Percentiles rank a stretch among this genome's conserved stretches.
phyloP scores from a whole-genome alignment of 2,113 vertebrate genomes.

The Dasyprocta punctata region DNA sequence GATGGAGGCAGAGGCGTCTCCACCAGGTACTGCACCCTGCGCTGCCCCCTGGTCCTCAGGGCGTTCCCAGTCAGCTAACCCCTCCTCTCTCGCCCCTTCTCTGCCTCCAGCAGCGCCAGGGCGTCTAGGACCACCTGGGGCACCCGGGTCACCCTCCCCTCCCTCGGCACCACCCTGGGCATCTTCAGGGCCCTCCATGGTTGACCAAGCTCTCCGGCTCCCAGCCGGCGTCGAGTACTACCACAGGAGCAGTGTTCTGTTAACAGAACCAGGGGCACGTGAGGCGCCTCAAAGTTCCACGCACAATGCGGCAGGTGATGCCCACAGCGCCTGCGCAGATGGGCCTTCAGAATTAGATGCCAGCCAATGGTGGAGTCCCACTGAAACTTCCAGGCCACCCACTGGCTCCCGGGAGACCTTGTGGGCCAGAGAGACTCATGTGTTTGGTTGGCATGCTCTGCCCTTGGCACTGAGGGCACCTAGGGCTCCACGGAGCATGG shows the following conservation, averaged over 20 bases:
- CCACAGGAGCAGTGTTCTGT: not conserved
- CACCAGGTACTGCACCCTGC: no score
- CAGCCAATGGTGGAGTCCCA: not conserved
- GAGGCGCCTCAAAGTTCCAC: not conserved
- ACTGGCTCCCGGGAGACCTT: no score
- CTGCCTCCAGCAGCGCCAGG: no score
- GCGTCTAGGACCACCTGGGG: no score
- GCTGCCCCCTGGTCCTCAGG: no score
- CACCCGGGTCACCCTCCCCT: no score
- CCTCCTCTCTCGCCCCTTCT: no score
- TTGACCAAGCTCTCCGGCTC: no score
- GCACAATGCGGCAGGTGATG: not conserved
- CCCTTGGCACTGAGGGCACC: no score
- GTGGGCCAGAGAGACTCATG: not conserved
- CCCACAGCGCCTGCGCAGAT: not conserved
- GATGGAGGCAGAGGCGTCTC: fast-evolving
- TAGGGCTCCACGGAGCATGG: not conserved
- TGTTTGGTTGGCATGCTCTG: not conserved
- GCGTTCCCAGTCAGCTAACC: fast-evolving
- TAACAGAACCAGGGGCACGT: not conserved
- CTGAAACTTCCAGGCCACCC: not conserved
- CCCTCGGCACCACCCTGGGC: no score
- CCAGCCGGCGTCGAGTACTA: no score
- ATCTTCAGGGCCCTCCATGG: no score
- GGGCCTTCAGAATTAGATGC: not conserved